These are phyloP conservation scores for Sandelia bainsii DNA, from an alignment of 2,797 vertebrate genomes.

Conservation along the genomic window DNA sequence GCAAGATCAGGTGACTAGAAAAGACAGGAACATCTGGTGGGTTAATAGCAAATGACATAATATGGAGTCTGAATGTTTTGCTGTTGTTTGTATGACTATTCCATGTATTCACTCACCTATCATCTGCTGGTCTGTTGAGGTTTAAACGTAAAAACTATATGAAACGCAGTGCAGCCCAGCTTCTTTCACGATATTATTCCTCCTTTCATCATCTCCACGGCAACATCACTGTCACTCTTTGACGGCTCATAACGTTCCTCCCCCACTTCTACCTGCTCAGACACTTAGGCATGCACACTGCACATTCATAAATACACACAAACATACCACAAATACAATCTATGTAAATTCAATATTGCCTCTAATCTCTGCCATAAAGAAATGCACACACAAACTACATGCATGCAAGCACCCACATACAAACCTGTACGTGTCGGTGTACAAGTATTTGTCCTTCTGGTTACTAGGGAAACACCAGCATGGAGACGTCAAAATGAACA, in stretches of 20 bases:
- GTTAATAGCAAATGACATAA: neutral
- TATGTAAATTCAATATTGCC: neutral
- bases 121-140: constrained; percentile 69
- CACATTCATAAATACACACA: constrained; percentile 43
- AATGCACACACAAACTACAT: neutral
- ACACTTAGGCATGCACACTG: neutral
- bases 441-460: constrained; percentile 48
- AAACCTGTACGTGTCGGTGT: constrained; percentile 72
- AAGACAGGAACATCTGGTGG: neutral
- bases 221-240: constrained; percentile 79
- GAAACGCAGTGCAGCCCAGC: constrained; percentile 61
- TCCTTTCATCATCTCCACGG: constrained; percentile 79
- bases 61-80: neutral
- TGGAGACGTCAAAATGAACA: constrained; percentile 61
- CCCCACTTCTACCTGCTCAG: constrained; percentile 71
- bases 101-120: constrained; percentile 54
- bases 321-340: constrained; percentile 34
- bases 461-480: constrained; percentile 84
- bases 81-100: neutral
- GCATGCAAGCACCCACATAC: neutral
- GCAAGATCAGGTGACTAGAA: too few species aligned
- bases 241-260: constrained; percentile 77
- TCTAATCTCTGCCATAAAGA: neutral
- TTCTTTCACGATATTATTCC: constrained; percentile 65
- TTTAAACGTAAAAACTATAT: constrained; percentile 74